Base-by-base conservation (phyloP, 2,113 vertebrate species). In the Dromaius novaehollandiae region DNA sequence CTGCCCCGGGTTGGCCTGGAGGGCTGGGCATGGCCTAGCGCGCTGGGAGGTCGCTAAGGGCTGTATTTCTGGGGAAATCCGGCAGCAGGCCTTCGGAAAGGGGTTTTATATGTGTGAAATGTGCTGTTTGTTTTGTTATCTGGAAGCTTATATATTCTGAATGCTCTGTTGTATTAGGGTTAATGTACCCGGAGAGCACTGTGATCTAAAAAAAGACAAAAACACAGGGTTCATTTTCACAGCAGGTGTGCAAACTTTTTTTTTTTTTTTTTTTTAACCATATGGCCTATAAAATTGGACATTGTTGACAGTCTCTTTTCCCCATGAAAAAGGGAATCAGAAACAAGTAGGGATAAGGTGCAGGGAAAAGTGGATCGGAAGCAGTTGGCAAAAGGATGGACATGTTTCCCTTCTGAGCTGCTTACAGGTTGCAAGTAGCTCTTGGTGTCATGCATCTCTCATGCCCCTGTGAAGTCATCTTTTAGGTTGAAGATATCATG, bases 141-240 rank as follows among this genome's bases (percentile, higher is more conserved):
- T 7, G 24, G 40, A 64, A 20, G 0, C 25, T 2, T 73, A 25
- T 5, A 40, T 6, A 7, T 20, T 44, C 36, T 1, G 42, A 7
- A 70, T 0, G 26, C 51, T 2, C 1, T 11, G 63, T 11, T 10
- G 28, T 4, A 34, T 9, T 6, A 5, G 38, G 48, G 19, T 68
- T 19, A 8, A 1, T 1, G 10, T 7, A 13, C 21, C 1, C 1
- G 38, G 61, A 2, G 42, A 8, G 2, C 6, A 10, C 2, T 7
- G 16, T 1, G 51, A 1, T 0, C 48, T 19, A 7, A 1, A 4
- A 21, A 32, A 48, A 48, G 6, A 0, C 36, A 1, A 0, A 36
- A 1, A 17, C 5, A 3, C 2, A 15, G 6, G n/a, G 55, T 58
- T 9, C 3, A 0, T 17, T 46, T 4, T 7, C 74, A 1, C 19